Evolutionary conservation across 2,797 vertebrate species (phyloP).

Genomic region (Gouania willdenowi): DNA sequence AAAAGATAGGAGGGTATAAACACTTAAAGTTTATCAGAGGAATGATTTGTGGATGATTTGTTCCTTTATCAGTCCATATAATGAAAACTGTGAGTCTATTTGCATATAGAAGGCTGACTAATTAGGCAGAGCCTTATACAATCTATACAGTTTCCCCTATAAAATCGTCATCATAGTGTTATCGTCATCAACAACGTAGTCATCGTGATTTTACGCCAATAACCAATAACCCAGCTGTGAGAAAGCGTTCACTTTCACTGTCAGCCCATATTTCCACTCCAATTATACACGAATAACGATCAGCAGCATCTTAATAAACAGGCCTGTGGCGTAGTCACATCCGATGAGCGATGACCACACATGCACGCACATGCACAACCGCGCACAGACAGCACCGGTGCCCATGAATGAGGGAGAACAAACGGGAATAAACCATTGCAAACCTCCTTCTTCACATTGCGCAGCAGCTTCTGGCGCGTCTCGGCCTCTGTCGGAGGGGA

Average conservation of each 20-base stretch:
- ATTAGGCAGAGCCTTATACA: too few relatives aligned
- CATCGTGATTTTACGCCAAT: constrained; percentile 21
- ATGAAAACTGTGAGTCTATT: too few relatives aligned
- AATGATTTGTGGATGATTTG: too few relatives aligned
- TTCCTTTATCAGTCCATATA: too few relatives aligned
- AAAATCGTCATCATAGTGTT: constrained; percentile 20
- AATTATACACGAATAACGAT: not conserved
- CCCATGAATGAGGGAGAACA: constrained; percentile 14
- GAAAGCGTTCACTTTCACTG: not conserved
- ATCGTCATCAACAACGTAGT: constrained; percentile 17
- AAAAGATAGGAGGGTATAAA: too few relatives aligned
- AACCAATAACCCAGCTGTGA: constrained; percentile 6
- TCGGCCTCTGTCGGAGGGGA: constrained; percentile 82
- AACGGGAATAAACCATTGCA: constrained; percentile 30
- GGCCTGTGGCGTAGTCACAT: constrained; percentile 25
- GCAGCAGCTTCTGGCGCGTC: constrained; percentile 92
- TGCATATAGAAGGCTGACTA: too few relatives aligned
- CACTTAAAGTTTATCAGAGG: too few relatives aligned
- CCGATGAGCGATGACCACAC: not conserved
- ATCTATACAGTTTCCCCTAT: too few relatives aligned
- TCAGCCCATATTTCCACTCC: not conserved
- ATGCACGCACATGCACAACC: not conserved
- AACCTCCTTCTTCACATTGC: constrained; percentile 97
- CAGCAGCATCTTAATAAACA: constrained; percentile 17
- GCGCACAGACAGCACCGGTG: constrained; percentile 1